Base-by-base conservation (phyloP, 2,113 vertebrate genomes). In the Syngnathoides biaculeatus region DNA sequence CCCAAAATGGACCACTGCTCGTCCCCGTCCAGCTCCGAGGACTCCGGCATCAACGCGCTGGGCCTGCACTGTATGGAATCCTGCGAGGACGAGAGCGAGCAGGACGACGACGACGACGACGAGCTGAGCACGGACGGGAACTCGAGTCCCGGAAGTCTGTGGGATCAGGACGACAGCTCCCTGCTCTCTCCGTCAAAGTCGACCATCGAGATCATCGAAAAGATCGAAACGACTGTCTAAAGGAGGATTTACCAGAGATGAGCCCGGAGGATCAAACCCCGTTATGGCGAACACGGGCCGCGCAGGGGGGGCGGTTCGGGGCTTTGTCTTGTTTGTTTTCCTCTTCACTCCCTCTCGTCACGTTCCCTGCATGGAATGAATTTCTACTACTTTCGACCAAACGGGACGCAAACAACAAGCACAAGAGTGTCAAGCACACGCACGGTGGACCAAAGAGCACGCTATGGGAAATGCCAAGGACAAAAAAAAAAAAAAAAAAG, bases 161-260 rank as follows among this genome's bases (percentile, higher is more conserved):
- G 96, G 95, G 96, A 95, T 35, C 95, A 95, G 1, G 95, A 98
- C 0, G 94, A 97, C 27, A 94, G 94, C 84, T 91, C 93, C 3
- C 91, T 98, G 26, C 89, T 98, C 9, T 97, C 95, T 0, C 96
- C 96, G 0, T 98, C 96, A 0, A 96, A 95, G 87, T 96, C 96
- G 0, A 94, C 94, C 65, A 91, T 98, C 90, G 96, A 98, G 81
- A 95, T 98, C 90, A 98, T 98, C 0, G 96, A 98, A 87, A 98
- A 97, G 67, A 98, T 98, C 69, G 96, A 98, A 91, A 98, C 96
- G 84, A 98, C 95, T 55, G 96, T 98, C 87, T 98, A 91, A 95
- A 73, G 40, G 22, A 72, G 71, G 77, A 68, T 81, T 73, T 73
- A 66, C 57, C 50, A 52, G 22, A 69, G 55, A 26, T 19, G 48